phyloP scores from a whole-genome alignment of 2,888 invertebrate genomes.

The Sussaba pulchella region DNA sequence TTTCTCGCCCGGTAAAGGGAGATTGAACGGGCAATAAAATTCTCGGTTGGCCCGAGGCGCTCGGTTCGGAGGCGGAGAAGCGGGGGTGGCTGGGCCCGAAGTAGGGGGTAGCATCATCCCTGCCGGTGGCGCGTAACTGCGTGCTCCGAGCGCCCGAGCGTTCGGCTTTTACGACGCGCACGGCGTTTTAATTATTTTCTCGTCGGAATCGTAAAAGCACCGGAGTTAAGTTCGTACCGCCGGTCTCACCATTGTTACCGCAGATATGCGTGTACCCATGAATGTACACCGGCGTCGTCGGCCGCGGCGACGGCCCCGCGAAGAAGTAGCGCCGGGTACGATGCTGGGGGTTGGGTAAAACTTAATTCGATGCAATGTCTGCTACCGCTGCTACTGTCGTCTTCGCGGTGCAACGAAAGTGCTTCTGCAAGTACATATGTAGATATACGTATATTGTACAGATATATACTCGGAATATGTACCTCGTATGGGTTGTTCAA shows the following conservation, averaged over 20 bases:
- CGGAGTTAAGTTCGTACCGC: conserved; percentile 57
- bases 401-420: conserved; percentile 62
- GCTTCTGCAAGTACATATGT: conserved; percentile 33
- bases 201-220: conserved; percentile 69
- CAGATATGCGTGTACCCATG: conserved; percentile 62
- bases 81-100: conserved; percentile 17
- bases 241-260: conserved; percentile 64
- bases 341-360: conserved; percentile 50
- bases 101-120: conserved; percentile 32
- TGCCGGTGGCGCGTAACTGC: conserved; percentile 32
- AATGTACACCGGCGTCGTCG: conserved; percentile 55
- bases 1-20: conserved; percentile 64
- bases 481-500: background rate
- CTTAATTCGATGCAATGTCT: conserved; percentile 66
- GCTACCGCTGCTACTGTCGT: conserved; percentile 59
- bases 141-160: conserved; percentile 52
- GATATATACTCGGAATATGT: too few relatives aligned
- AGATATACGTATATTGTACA: background rate
- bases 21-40: conserved; percentile 75
- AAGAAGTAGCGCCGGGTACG: conserved; percentile 29
- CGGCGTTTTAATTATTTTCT: conserved; percentile 73
- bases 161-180: conserved; percentile 56
- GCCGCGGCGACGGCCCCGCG: conserved; percentile 19
- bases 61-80: conserved; percentile 37
- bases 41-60: conserved; percentile 58